Base-by-base conservation (phyloP, 2,888 invertebrate species). In the Artemia sp. region DNA sequence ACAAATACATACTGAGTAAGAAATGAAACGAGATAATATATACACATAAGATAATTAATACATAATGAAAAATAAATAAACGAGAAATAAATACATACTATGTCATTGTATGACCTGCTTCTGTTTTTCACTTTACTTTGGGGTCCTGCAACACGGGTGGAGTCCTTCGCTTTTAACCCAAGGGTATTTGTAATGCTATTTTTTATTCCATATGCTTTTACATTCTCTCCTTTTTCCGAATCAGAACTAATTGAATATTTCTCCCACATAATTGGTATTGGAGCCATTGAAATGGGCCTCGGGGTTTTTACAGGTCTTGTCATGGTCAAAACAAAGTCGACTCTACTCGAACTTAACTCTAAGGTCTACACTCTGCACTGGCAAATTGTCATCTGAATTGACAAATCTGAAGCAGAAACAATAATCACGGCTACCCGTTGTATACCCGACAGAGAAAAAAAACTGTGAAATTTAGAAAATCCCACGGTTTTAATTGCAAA, bases 401-500 rank as follows among this genome's bases (percentile, higher is more conserved):
- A 38, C 38, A 38, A 38, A 38, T 38, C 38, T 38, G 19, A 38
- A 38, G 38, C 38, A 38, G 38, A 38, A 38, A 38, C 38, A 38
- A 38, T 38, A 38, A 38, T 38, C 38, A 38, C 38, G 38, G 38
- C 38, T 38, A 38, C 38, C 38, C 38, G 38, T 38, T 38, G 38
- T 38, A 38, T 38, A 38, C 38, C 38, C 38, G 38, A 1, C 1
- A 38, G 38, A 38, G 38, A 38, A 38, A 38, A 38, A 38, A 38
- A 38, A 38, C 38, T 38, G 38, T 38, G 38, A 38, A 58, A 58
- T 58, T 8, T 58, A 2, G 10, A 24, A 9, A 10, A n/a, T 58
- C 64, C 64, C 64, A 58, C 64, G 64, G 64, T 24, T 58, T 58
- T 58, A 58, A 10, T 58, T 58, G 64, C 64, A n/a, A 58, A 58